These are phyloP conservation scores for Sylvietta virens DNA, from an alignment of 2,113 vertebrate species.

Conservation along the genomic window DNA sequence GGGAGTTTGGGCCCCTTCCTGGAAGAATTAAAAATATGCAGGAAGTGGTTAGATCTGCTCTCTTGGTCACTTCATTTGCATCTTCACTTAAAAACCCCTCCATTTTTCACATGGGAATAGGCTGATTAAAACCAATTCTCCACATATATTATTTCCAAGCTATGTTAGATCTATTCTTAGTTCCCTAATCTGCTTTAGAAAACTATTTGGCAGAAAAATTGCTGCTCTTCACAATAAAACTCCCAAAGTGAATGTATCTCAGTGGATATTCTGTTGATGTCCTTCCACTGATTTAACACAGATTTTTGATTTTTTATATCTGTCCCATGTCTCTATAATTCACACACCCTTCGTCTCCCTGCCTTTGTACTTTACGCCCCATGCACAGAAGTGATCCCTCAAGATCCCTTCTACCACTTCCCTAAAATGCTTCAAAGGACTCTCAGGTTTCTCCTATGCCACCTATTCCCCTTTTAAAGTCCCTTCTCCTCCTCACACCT, in stretches of 20 bases:
- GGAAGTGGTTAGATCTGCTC: constrained; percentile 14
- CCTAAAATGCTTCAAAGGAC: background rate
- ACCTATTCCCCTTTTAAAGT: background rate
- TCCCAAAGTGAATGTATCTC: background rate
- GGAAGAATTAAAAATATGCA: constrained; percentile 9
- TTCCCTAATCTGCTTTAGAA: background rate
- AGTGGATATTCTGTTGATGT: background rate
- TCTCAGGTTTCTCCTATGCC: background rate
- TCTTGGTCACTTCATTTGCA: background rate
- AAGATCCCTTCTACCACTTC: background rate
- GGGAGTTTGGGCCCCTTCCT: background rate
- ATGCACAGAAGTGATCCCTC: background rate
- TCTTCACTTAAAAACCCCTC: background rate
- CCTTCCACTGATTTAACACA: background rate
- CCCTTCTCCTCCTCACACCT: background rate
- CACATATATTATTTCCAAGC: background rate
- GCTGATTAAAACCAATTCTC: background rate
- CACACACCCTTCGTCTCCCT: background rate
- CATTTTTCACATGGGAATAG: background rate
- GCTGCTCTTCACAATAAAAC: background rate
- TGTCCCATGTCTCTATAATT: background rate
- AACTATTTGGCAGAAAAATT: background rate
- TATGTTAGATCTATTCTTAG: background rate
- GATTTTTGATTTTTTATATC: background rate
- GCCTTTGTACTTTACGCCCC: background rate